Percentiles rank a stretch among this genome's conserved stretches.
Conservation (phyloP, 2,888 invertebrate genomes). For the Dorcus hopei region DNA sequence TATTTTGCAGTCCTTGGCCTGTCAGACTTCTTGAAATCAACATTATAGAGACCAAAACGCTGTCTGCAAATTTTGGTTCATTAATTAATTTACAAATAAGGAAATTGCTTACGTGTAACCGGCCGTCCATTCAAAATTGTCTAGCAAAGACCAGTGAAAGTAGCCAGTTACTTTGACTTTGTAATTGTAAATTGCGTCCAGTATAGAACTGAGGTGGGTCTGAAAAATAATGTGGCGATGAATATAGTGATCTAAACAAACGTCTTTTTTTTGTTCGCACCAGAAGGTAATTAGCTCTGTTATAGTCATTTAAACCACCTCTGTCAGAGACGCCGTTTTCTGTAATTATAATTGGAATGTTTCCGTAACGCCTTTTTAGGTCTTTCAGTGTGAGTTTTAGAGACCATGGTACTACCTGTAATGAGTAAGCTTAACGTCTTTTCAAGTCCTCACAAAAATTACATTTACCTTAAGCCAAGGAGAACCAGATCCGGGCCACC, state of each 20-base stretch:
- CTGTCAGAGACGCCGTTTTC: conserved; percentile 13
- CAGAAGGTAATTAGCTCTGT: conserved; percentile 12
- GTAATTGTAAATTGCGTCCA: conserved; percentile 53
- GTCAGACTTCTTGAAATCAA: conserved; percentile 55
- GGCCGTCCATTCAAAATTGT: conserved; percentile 73
- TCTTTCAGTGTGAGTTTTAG: conserved; percentile 3
- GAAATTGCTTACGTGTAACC: conserved; percentile 61
- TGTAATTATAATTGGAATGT: conserved; percentile 10
- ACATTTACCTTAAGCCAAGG: conserved; percentile 6
- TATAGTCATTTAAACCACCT: conserved; percentile 4
- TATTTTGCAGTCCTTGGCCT: conserved; percentile 60
- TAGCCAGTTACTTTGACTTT: conserved; percentile 61
- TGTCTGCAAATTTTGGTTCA: neutral
- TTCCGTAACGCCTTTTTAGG: conserved; percentile 7
- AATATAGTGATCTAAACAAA: neutral
- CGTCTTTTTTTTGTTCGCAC: neutral
- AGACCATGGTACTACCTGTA: conserved; percentile 6
- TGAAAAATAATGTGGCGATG: conserved; percentile 3
- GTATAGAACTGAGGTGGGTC: conserved; percentile 47
- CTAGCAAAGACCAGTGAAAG: conserved; percentile 71
- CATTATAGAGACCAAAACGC: conserved; percentile 62
- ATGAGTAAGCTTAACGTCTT: neutral
- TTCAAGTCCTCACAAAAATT: too few relatives aligned
- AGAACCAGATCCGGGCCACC: conserved; percentile 43
- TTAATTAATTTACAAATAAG: neutral